Evolutionary conservation across 2,797 vertebrate genomes (phyloP).

Genomic region (Tapirus indicus): DNA sequence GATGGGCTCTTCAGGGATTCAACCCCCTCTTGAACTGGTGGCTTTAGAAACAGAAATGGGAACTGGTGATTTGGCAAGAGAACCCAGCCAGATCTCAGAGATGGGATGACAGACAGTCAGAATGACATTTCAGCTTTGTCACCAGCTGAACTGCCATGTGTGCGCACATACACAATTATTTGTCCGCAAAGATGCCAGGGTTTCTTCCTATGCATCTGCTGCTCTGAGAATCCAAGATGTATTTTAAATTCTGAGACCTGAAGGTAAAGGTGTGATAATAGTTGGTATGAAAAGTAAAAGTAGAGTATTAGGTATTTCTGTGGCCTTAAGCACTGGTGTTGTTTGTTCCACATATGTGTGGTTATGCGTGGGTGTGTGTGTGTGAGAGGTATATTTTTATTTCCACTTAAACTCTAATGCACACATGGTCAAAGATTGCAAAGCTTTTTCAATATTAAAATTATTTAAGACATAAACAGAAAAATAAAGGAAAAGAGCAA

Average conservation of each 20-base stretch:
- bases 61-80: not conserved
- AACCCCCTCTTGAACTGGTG: not conserved
- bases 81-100: not conserved
- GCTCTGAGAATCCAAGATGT: not conserved
- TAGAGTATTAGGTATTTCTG: not conserved
- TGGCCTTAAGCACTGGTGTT: not conserved
- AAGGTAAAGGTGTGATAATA: not conserved
- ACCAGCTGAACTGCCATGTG: not conserved
- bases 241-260: not conserved
- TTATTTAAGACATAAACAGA: not conserved
- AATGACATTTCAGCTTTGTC: not conserved
- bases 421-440: not conserved
- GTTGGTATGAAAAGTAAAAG: not conserved
- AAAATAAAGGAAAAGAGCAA: not conserved
- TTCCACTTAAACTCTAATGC: not conserved
- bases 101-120: not conserved
- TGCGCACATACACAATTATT: rapidly evolving
- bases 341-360: not conserved
- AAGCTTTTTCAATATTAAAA: not conserved
- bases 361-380: not conserved
- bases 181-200: not conserved
- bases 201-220: not conserved
- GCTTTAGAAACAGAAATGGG: not conserved
- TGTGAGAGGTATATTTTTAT: not conserved
- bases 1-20: not conserved